Evolutionary conservation across 2,888 invertebrate genomes (phyloP).

Genomic region (Trissolcus brochymenae): DNA sequence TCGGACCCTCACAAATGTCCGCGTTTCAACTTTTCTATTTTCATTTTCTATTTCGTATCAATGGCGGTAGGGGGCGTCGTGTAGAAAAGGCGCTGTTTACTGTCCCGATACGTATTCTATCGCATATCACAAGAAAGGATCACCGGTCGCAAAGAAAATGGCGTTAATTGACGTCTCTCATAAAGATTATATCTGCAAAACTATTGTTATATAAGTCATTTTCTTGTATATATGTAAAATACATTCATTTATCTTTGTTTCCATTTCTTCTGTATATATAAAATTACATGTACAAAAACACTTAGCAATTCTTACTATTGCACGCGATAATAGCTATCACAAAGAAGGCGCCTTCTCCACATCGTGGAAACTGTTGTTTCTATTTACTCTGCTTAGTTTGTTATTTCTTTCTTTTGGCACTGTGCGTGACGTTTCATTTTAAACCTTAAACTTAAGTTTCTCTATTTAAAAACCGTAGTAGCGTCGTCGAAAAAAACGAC

Average conservation of each 20-base stretch:
- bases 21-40: not conserved
- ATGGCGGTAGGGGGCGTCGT: constrained; percentile 38
- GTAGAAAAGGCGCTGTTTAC: constrained; percentile 54
- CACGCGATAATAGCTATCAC: constrained; percentile 55
- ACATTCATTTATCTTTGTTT: constrained; percentile 45
- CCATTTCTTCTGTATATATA: constrained; percentile 45
- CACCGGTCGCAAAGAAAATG: constrained; percentile 51
- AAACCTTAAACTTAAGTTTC: constrained; percentile 60
- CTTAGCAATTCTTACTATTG: constrained; percentile 47
- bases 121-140: constrained; percentile 56
- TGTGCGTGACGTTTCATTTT: constrained; percentile 59
- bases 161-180: constrained; percentile 51
- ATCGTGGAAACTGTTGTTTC: constrained; percentile 17
- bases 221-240: constrained; percentile 53
- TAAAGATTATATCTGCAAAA: constrained; percentile 51
- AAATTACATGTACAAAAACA: constrained; percentile 55
- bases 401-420: constrained; percentile 64
- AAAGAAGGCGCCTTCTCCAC: constrained; percentile 55
- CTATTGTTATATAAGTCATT: constrained; percentile 47
- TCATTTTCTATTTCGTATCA: constrained; percentile 34
- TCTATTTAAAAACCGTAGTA: constrained; percentile 59
- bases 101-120: constrained; percentile 37
- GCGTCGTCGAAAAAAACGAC: constrained; percentile 60
- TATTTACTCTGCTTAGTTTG: constrained; percentile 28
- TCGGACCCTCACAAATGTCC: not conserved